Base-by-base conservation (phyloP, 2,888 invertebrate genomes). In the Athetis lepigone region DNA sequence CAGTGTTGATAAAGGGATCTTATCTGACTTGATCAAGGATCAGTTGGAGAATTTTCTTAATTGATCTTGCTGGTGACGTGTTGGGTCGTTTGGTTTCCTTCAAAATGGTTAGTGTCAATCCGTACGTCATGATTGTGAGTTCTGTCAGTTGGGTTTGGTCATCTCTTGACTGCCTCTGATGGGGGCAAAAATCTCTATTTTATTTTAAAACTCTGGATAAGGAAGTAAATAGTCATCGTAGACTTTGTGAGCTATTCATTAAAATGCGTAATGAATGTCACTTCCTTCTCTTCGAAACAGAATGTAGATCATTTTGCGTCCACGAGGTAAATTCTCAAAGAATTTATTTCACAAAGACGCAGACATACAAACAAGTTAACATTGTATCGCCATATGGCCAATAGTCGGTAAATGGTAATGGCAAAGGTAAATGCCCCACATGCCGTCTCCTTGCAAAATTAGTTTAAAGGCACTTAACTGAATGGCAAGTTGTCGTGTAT, bases 301-400 rank as follows among this genome's bases (percentile, higher is more conserved):
- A 13, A 13, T 8, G 16, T 23, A 25, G 1, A 16, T 25, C 16
- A 4, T 62, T 42, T 29, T n/a, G 13, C 4, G 16, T 13, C 19
- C 16, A 49, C 16, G 5, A 13, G 8, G 13, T 62, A 33, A 21
- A 40, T 33, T 59, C 29, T 19, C 13, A 21, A 25, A 11, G n/a
- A 2, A 59, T 11, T 69, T 58, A 29, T 8, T 3, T 19, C 16
- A 29, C 16, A 37, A 16, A 54, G 9, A 8, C 27, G 18, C 27
- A 23, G 8, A 18, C 16, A 54, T 36, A 25, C 27, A 23, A 59
- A 68, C 39, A 59, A 1, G 46, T 25, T 21, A 50, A 55, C 11
- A 29, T 69, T 58, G 21, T 21, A 39, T 50, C 40, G 25, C 46
- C 70, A 70, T 70, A 75, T 75, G 70, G 70, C 49, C 23, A 52